phyloP scores from a whole-genome alignment of 35 echinoderm and acorn worm species.

The Apostichopus parvimensis region DNA sequence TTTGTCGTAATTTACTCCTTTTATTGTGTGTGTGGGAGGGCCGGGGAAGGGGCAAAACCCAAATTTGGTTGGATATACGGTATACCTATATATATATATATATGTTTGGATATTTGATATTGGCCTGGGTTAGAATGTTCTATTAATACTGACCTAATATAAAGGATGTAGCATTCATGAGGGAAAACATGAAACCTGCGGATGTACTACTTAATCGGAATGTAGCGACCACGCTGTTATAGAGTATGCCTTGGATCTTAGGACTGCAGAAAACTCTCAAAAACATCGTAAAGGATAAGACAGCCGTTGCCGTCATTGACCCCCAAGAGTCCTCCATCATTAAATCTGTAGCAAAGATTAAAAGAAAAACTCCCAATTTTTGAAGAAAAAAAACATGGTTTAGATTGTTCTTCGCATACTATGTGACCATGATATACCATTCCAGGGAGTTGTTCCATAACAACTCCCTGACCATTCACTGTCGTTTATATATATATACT shows the following conservation, averaged over 20 bases:
- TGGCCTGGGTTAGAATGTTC: background rate
- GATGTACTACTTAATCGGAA: background rate
- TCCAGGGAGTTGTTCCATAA: no score
- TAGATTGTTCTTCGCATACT: no score
- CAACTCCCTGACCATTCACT: no score
- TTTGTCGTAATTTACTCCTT: no score
- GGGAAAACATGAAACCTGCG: slow-evolving; percentile 37
- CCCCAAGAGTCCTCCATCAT: background rate
- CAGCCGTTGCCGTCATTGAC: background rate
- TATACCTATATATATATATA: no score
- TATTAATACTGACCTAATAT: slow-evolving; percentile 8
- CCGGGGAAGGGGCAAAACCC: no score
- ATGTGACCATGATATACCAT: no score
- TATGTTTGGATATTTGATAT: no score
- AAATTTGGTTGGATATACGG: no score
- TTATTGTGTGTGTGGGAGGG: no score
- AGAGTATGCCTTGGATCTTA: slow-evolving; percentile 25
- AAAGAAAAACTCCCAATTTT: background rate
- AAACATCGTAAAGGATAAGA: background rate
- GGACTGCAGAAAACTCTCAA: slow-evolving; percentile 27
- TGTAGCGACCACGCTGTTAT: slow-evolving; percentile 1
- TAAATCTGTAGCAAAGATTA: background rate
- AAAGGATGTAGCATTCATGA: slow-evolving; percentile 33
- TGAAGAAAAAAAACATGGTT: no score
- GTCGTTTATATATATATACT: no score